These are phyloP conservation scores for Schizothorax lantsangensis DNA, from an alignment of 2,797 vertebrate genomes.

Conservation along the genomic window DNA sequence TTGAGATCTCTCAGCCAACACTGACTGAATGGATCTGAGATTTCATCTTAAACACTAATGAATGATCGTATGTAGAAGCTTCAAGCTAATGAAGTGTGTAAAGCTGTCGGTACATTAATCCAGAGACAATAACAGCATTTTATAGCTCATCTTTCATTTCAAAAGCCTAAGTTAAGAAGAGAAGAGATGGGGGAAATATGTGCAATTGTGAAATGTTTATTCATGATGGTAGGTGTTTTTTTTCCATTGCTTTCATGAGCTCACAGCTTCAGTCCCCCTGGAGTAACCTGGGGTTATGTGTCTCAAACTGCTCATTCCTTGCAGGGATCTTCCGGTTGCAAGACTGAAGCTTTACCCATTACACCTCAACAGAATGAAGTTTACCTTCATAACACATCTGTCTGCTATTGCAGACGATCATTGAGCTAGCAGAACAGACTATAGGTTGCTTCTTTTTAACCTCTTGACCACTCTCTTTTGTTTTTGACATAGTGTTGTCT, in stretches of 20 bases:
- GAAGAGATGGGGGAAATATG: neutral
- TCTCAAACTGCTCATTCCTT: slow-evolving; percentile 1
- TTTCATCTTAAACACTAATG: neutral
- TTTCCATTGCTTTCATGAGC: slow-evolving; percentile 11
- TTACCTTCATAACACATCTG: too few relatives aligned
- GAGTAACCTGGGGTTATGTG: neutral
- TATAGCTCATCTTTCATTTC: slow-evolving; percentile 5
- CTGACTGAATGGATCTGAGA: neutral
- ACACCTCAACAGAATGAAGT: neutral
- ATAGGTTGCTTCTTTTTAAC: neutral
- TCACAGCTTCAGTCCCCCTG: neutral
- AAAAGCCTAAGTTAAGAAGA: too few relatives aligned
- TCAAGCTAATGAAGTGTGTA: neutral
- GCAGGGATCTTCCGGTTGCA: neutral
- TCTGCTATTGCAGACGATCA: neutral
- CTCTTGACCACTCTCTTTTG: neutral
- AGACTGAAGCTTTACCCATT: neutral
- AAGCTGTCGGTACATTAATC: neutral
- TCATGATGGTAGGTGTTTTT: neutral
- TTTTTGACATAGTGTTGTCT: neutral
- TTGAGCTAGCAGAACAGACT: too few relatives aligned
- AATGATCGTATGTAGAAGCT: neutral
- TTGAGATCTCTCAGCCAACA: neutral
- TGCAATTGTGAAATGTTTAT: neutral
- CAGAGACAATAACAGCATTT: neutral